These are phyloP conservation scores for Osmoderma eremita DNA, from an alignment of 2,888 invertebrate genomes.

Conservation along the genomic window DNA sequence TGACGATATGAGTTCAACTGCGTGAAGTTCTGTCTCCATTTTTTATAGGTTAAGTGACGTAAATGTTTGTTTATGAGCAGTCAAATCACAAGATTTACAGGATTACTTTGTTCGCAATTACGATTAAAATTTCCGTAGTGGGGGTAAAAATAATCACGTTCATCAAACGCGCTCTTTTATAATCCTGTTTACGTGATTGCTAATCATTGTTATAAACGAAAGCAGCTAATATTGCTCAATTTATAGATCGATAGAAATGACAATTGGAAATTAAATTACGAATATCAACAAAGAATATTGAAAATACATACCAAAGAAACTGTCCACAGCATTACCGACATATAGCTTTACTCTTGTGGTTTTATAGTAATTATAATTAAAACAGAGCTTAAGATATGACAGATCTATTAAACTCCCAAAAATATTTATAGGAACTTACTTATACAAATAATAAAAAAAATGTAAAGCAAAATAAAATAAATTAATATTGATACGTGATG, in stretches of 20 bases:
- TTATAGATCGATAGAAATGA: constrained; percentile 29
- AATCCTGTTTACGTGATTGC: too few relatives aligned
- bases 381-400: constrained; percentile 31
- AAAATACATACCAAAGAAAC: constrained; percentile 15
- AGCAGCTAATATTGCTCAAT: constrained; percentile 37
- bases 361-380: constrained; percentile 25
- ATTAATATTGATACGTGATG: constrained; percentile 14
- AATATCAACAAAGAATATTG: neutral
- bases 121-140: too few relatives aligned
- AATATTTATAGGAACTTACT: constrained; percentile 6
- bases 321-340: constrained; percentile 35
- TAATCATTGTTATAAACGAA: too few relatives aligned
- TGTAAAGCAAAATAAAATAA: neutral
- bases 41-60: too few relatives aligned
- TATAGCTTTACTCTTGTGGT: constrained; percentile 32
- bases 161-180: too few relatives aligned
- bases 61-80: too few relatives aligned
- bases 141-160: too few relatives aligned
- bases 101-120: too few relatives aligned
- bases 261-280: constrained; percentile 1
- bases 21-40: too few relatives aligned
- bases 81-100: too few relatives aligned
- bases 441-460: constrained; percentile 6
- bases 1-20: too few relatives aligned
- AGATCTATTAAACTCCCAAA: constrained; percentile 11